Evolutionary conservation across 2,113 vertebrate species (phyloP), one percentile per base, ranked within the genome.

Genomic region (Epinephelus fuscoguttatus): DNA sequence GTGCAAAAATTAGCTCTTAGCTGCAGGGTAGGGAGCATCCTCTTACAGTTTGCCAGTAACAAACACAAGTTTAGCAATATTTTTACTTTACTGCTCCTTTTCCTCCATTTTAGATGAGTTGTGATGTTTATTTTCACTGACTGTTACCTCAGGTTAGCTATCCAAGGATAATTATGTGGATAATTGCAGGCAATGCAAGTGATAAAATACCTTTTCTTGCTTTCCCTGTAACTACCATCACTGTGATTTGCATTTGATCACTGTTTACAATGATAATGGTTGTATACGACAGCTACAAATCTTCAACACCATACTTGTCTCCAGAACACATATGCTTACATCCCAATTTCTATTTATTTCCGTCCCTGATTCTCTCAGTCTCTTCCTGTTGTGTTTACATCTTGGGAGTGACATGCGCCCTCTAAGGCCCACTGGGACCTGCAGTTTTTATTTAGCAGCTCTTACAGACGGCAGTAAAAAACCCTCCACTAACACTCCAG

Each of bases 381-480:
- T 89, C 60, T 61, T 71, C 75, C 37, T 78, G 83, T 86, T 88
- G 88, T 92, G 92, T 87, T 94, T 91, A 92, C 91, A 91, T 94
- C 91, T 95, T 94, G 95, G 94, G 95, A 97, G 94, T 93, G 96
- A 97, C 96, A 96, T 91, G 90, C 90, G 95, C 95, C 94, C 94
- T 86, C 93, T 96, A 93, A 92, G 94, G 93, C 95, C 97, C 95
- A 94, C 95, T 95, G 97, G 97, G 96, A 97, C 95, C 93, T 91
- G 94, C 94, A 93, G 95, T 95, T 95, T 96, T 98, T 97, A 96
- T 96, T 97, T 97, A 96, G 96, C 95, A 96, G 95, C 96, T 96
- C 96, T 96, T 95, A 96, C 96, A 97, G 96, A 96, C 96, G 89
- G 96, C 96, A 97, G 95, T 96, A 94, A 96, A 27, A 95, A 95